Conservation (phyloP, 2,888 invertebrate species). For the Aporophyla lueneburgensis region DNA sequence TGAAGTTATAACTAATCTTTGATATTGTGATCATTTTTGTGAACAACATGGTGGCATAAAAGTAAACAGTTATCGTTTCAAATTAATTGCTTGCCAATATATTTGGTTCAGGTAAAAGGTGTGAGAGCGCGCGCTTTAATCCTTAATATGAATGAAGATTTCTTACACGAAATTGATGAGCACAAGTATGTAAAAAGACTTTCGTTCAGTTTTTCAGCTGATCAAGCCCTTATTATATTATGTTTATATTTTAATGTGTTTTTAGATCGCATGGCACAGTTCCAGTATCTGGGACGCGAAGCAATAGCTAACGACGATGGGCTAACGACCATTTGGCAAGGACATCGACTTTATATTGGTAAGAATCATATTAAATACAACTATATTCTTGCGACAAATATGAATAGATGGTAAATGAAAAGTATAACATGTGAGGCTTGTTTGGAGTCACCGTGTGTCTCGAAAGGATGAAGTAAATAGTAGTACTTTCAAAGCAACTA, state of each 20-base stretch:
- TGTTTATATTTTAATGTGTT: neutral
- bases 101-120: no score
- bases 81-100: no score
- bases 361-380: constrained; percentile 2
- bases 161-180: neutral
- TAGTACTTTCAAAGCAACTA: no score
- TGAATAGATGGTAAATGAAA: neutral
- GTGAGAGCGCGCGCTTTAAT: no score
- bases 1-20: neutral
- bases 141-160: neutral
- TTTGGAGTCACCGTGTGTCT: no score
- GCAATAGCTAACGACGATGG: constrained; percentile 68
- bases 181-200: neutral
- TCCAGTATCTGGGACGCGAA: constrained; percentile 67
- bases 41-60: neutral
- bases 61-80: neutral
- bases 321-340: constrained; percentile 61
- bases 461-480: no score
- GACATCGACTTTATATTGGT: constrained; percentile 55
- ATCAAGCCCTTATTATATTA: neutral
- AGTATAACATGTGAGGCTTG: no score
- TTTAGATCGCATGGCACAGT: constrained; percentile 68
- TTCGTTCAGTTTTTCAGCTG: neutral
- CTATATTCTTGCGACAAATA: neutral
- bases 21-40: neutral